phyloP scores from a whole-genome alignment of 2,113 vertebrate genomes.

The Rhinolophus sinicus region DNA sequence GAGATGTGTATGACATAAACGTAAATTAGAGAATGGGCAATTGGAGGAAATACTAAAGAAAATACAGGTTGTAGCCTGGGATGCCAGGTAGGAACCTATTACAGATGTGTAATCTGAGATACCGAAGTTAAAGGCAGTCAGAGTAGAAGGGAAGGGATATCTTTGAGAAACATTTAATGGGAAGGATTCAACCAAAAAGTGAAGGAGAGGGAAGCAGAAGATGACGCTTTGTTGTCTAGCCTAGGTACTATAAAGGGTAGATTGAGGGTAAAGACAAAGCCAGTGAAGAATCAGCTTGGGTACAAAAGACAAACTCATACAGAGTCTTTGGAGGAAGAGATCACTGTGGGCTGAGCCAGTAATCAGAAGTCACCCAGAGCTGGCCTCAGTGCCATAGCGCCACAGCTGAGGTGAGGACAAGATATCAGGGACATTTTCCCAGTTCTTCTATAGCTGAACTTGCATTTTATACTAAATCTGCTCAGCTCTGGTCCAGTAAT shows the following conservation, averaged over 20 bases:
- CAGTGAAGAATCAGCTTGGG: background rate
- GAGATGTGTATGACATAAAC: background rate
- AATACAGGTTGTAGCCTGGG: background rate
- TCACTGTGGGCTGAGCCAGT: background rate
- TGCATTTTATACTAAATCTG: background rate
- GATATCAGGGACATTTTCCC: background rate
- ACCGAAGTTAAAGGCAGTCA: background rate
- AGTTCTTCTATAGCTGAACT: background rate
- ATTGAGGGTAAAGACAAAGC: background rate
- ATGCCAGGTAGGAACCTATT: background rate
- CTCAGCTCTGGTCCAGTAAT: background rate
- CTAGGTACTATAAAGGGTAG: background rate
- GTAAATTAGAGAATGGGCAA: constrained; percentile 30
- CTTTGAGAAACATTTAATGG: background rate
- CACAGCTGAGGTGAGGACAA: background rate
- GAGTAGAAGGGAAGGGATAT: background rate
- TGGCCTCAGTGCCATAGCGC: background rate
- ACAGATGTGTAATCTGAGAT: background rate
- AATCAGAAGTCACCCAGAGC: background rate
- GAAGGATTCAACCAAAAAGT: background rate
- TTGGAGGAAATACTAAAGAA: background rate
- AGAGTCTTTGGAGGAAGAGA: background rate
- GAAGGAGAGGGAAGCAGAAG: background rate
- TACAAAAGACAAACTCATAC: background rate
- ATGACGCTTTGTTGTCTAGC: background rate